A percentile compares a stretch with the other conserved stretches of the same genome.
Conservation (phyloP, 2,797 vertebrate species). For the Paratrypauchen microcephalus region DNA sequence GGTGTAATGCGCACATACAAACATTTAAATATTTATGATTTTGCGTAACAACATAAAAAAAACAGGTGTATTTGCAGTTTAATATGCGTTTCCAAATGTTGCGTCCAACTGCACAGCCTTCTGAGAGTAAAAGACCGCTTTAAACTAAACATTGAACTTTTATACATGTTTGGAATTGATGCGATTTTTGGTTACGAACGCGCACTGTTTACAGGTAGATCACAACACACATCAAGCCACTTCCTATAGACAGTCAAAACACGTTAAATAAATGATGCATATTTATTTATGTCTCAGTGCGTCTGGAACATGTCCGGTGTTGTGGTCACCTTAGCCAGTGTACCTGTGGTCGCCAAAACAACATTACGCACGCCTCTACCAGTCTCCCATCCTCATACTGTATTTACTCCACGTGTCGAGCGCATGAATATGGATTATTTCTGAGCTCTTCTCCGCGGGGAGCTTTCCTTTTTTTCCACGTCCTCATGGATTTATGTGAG, state of each 20-base stretch:
- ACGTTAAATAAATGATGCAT: background rate
- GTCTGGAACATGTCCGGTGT: background rate
- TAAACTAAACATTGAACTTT: background rate
- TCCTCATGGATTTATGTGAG: slow-evolving; percentile 50
- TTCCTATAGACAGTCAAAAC: background rate
- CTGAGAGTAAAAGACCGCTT: background rate
- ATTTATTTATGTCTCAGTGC: background rate
- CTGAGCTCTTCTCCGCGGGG: slow-evolving; percentile 61
- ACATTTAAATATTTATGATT: background rate
- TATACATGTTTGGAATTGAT: background rate
- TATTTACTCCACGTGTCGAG: slow-evolving; percentile 68
- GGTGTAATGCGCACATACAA: background rate
- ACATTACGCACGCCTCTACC: background rate
- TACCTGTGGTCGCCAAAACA: background rate
- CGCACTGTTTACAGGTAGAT: background rate
- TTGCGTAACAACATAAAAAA: background rate
- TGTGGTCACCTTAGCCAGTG: background rate
- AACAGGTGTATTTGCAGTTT: background rate
- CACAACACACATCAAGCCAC: background rate
- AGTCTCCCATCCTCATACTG: slow-evolving; percentile 30
- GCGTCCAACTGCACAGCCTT: background rate
- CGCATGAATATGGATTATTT: slow-evolving; percentile 69
- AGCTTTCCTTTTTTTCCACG: slow-evolving; percentile 45
- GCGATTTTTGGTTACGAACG: background rate
- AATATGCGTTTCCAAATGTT: background rate